Base-by-base conservation (phyloP, 2,888 invertebrate genomes). In the Nomada lathburiana region DNA sequence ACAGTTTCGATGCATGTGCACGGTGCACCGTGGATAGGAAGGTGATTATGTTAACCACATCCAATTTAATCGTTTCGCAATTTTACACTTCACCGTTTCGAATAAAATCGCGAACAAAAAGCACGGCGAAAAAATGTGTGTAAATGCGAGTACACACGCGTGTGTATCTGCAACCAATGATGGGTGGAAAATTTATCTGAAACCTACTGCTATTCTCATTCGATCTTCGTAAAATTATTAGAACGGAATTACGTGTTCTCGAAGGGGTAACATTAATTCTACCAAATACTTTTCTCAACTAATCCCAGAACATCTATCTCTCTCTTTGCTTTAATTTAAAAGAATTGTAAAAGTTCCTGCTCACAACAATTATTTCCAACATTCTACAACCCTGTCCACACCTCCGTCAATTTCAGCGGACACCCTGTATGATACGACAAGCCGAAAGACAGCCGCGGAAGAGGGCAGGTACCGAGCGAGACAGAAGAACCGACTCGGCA, bases 401-500 rank as follows among this genome's bases (percentile, higher is more conserved):
- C 47, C 16, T 0, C 18, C 4, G 44, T 16, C 18, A 16, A 29
- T 50, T 71, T 71, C 62, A 10, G 20, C 2, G 65, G 57, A 80
- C 78, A 80, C 78, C 80, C 80, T 60, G 70, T 80, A 71, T 70
- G 57, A 63, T 26, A 62, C 13, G 68, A 62, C 53, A 44, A 29
- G 50, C 18, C 60, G 67, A 65, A 69, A 76, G 44, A 71, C 69
- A n/a, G 67, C 13, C 16, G 36, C 36, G 65, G 68, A 60, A 29
- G n/a, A n/a, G 55, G n/a, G 73, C 26, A 29, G 74, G 71, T 20
- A 36, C 36, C 7, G 73, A 65, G 72, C 74, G 60, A 78, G 76
- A 57, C 62, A 75, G 85, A 78, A 67, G 65, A 59, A 79, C 82
- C 86, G 85, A 89, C 87, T 86, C 91, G 92, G 93, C 93, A 93